Base-by-base conservation (phyloP, 2,797 vertebrate genomes). In the Lagorchestes hirsutus region DNA sequence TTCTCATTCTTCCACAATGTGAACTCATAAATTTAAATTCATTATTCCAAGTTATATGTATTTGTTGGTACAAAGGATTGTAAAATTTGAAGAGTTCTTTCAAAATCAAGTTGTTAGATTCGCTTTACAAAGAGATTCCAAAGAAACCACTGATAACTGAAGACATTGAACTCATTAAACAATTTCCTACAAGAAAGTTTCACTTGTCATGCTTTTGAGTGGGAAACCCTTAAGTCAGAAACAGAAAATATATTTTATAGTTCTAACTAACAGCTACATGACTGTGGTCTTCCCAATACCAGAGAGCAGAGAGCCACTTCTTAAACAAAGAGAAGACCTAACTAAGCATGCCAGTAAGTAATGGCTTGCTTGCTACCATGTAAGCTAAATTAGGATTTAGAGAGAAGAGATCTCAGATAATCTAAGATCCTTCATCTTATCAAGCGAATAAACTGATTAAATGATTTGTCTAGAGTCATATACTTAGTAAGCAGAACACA, bases 301-400 rank as follows among this genome's bases (percentile, higher is more conserved):
- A 50, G 28, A 94, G 11, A 93, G 91, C 67, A 55, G 1, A 55
- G 34, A 95, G 74, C 46, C 5, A 31, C 93, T 91, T 95, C 50
- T 92, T 91, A 96, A 8, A 93, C 29, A 91, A 91, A 94, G 82
- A 18, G 12, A 24, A 56, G 34, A 24, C 54, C 55, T 91, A 95
- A 31, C 55, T 91, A 95, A 31, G 40, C 62, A 93, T 55, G 90
- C 34, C 56, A 46, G 52, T 54, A 27, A 67, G 2, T 74, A 94
- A 1, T 92, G 52, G 54, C 90, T 59, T 92, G 50, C 92, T 27
- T 67, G n/a, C 55, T 96, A 46, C 62, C 22, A 56, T 82, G 13
- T 54, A 94, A 96, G 13, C 54, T 55, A 97, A 93, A 87, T 87
- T 87, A 87, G 74, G 40, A 87, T 87, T 87, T 87, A 27, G 24